Conservation (phyloP, 1,140 invertebrate species). For the Lepidurus packardi region DNA sequence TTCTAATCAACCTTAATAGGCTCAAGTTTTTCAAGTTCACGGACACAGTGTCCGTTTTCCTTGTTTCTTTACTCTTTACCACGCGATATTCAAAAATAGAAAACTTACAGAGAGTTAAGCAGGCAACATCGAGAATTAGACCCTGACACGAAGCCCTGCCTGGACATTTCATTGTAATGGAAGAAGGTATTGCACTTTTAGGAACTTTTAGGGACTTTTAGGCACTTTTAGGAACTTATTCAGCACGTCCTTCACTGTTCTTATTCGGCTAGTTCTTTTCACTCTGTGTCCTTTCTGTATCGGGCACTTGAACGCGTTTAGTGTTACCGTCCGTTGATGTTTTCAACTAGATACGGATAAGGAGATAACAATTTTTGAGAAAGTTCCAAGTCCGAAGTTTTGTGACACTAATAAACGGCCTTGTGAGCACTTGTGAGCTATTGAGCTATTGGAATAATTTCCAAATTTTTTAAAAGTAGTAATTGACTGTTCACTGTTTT, state of each 20-base stretch:
- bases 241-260: neutral
- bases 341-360: neutral
- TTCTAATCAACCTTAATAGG: neutral
- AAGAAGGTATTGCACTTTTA: neutral
- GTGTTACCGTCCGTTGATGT: neutral
- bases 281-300: too few species aligned
- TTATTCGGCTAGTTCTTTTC: too few species aligned
- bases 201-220: too few species aligned
- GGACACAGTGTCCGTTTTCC: neutral
- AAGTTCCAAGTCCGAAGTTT: slow-evolving; percentile 2
- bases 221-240: neutral
- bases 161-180: neutral
- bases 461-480: too few species aligned
- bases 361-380: neutral
- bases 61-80: neutral
- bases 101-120: slow-evolving; percentile 5
- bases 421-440: too few species aligned
- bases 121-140: neutral
- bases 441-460: too few species aligned
- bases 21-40: neutral
- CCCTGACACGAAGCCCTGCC: neutral
- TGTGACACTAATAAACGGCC: neutral
- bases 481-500: too few species aligned
- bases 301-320: neutral
- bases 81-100: neutral